These are phyloP conservation scores for Pyrocoelia pectoralis DNA, from an alignment of 2,888 invertebrate genomes.

Conservation along the genomic window DNA sequence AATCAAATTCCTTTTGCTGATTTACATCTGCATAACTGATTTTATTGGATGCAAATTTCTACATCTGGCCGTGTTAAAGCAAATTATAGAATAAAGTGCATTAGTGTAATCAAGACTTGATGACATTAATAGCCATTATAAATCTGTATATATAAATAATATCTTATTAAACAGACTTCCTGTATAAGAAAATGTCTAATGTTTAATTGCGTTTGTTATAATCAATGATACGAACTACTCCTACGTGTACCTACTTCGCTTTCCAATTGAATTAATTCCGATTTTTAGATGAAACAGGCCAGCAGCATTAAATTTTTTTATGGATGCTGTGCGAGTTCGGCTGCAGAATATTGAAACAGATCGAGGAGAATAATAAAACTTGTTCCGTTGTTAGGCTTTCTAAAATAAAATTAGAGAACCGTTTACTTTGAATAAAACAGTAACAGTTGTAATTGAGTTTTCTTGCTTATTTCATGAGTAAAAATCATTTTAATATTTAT, in stretches of 20 bases:
- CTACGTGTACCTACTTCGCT: too few species aligned
- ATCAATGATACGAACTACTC: not conserved
- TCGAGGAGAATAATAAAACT: too few species aligned
- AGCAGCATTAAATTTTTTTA: too few species aligned
- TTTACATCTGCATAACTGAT: not conserved
- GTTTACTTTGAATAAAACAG: too few species aligned
- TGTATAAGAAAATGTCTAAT: not conserved
- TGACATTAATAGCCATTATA: slow-evolving; percentile 4
- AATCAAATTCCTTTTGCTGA: not conserved
- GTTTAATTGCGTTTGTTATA: not conserved
- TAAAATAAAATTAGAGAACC: too few species aligned
- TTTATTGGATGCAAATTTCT: not conserved
- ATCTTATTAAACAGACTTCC: not conserved
- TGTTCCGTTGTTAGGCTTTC: too few species aligned
- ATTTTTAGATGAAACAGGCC: too few species aligned
- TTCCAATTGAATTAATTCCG: too few species aligned
- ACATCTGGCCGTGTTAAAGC: not conserved
- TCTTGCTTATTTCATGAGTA: too few species aligned
- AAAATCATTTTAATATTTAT: not conserved
- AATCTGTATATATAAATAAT: slow-evolving; percentile 4
- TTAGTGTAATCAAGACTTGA: slow-evolving; percentile 1
- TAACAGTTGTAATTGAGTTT: too few species aligned
- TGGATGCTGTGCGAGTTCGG: too few species aligned
- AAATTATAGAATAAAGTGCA: not conserved
- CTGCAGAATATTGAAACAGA: too few species aligned